Evolutionary conservation across 2,113 vertebrate species (phyloP), one percentile per base, ranked within the genome.

Genomic region (Hoplias malabaricus): DNA sequence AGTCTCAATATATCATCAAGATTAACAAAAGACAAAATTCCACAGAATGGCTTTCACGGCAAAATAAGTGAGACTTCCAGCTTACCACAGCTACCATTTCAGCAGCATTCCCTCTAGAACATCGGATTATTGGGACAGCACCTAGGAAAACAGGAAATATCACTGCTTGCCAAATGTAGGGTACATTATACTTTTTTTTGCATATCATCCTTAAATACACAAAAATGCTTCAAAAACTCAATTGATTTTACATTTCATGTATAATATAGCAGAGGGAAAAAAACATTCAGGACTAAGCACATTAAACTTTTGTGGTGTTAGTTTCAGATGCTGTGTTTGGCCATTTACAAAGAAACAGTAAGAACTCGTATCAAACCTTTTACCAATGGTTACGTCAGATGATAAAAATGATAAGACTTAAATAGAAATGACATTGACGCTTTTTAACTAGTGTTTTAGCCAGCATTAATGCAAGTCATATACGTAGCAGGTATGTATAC

Each of bases 21-120:
- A 6, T 27, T 16, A 54, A 50, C 10, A 70, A 12, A 74, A 69
- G 7, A 67, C 53, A 78, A 63, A 65, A 50, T 48, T 65, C 62
- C 29, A 66, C 54, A 79, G 61, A 68, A 4, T 14, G 16, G 54
- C 21, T 61, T 62, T 82, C 19, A 72, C 43, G 40, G 33, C 43
- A 38, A 14, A 27, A 53, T 25, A 78, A 56, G 31, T 63, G 23
- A 77, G 40, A 69, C 40, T 21, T 27, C 34, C 10, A 70, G 67
- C 97, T 96, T 89, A 98, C 98, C 96, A 95, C 92, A 54, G 98
- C 97, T 27, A 99, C 98, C 98, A 99, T 98, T 91, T 99, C 98
- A 84, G 98, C 98, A 80, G 97, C 98, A 71, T 98, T 99, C 86
- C 98, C 98, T 88, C 96, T 93, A 84, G 97, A 95, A 87, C 96